Evolutionary conservation across 2,797 vertebrate species (phyloP).

Genomic region (Rhyacichthys aspro): DNA sequence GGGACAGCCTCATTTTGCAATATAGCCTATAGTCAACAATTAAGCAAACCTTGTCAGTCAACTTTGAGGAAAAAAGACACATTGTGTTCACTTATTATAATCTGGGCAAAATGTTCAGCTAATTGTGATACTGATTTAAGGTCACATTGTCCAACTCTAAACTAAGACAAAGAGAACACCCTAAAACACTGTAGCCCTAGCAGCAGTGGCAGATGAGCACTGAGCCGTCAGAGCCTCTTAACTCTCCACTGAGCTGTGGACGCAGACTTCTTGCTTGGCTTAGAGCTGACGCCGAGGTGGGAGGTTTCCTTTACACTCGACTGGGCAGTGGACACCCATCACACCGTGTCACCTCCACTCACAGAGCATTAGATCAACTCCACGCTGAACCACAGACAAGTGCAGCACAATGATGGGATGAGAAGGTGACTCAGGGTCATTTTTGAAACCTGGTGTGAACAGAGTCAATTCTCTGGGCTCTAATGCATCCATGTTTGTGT

Average conservation of each 20-base stretch:
- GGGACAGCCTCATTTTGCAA: slow-evolving; percentile 2
- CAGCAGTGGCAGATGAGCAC: slow-evolving; percentile 44
- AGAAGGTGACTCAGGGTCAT: slow-evolving; percentile 41
- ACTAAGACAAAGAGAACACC: background rate
- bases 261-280: slow-evolving; percentile 14
- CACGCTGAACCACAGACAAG: slow-evolving; percentile 30
- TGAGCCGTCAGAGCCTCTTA: slow-evolving; percentile 34
- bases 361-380: slow-evolving; percentile 59
- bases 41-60: too few relatives aligned
- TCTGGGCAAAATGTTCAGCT: too few relatives aligned
- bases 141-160: background rate
- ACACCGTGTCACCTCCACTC: slow-evolving; percentile 54
- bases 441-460: slow-evolving; percentile 22
- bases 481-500: slow-evolving; percentile 38
- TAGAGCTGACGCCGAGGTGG: slow-evolving; percentile 22
- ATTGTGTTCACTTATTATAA: too few relatives aligned
- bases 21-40: too few relatives aligned
- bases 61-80: too few relatives aligned
- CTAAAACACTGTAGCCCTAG: slow-evolving; percentile 32
- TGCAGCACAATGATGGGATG: slow-evolving; percentile 16
- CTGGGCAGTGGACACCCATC: slow-evolving; percentile 49
- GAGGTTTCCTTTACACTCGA: slow-evolving; percentile 46
- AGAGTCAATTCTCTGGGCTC: slow-evolving; percentile 46
- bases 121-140: background rate
- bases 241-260: slow-evolving; percentile 31